These are phyloP conservation scores for Hemithea aestivaria DNA, from an alignment of 2,888 invertebrate species.

Conservation along the genomic window DNA sequence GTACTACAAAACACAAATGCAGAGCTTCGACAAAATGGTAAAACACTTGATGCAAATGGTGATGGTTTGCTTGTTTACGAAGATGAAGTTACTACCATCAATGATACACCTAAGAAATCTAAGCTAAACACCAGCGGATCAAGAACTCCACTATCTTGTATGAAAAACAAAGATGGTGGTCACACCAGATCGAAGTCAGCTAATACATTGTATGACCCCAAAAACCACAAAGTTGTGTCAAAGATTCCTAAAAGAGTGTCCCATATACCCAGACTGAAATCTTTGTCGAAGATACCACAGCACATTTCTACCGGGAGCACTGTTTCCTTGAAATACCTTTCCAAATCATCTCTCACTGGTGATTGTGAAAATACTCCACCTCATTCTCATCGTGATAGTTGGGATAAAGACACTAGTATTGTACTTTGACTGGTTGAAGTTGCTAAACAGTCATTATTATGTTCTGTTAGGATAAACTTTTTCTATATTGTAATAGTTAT, in stretches of 20 bases:
- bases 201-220: conserved; percentile 58
- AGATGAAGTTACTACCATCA: conserved; percentile 58
- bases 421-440: conserved; percentile 45
- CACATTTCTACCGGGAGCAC: conserved; percentile 47
- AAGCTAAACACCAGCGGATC: conserved; percentile 55
- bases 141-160: conserved; percentile 71
- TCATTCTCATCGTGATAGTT: conserved; percentile 66
- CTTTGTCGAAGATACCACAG: conserved; percentile 50
- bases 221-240: conserved; percentile 39
- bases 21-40: conserved; percentile 44
- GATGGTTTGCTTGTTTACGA: conserved; percentile 80
- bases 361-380: conserved; percentile 76
- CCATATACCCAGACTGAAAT: conserved; percentile 68
- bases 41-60: conserved; percentile 48
- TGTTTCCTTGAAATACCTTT: conserved; percentile 58
- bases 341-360: conserved; percentile 52
- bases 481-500: too few species aligned
- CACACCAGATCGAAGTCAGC: conserved; percentile 68
- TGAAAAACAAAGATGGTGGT: conserved; percentile 67
- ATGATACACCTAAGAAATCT: conserved; percentile 59
- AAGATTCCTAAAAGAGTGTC: conserved; percentile 56
- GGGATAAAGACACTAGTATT: conserved; percentile 74
- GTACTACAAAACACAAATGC: conserved; percentile 61
- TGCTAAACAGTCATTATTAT: too few species aligned
- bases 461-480: too few species aligned